Base-by-base conservation (phyloP, 2,888 invertebrate genomes). In the Andrena fulva region DNA sequence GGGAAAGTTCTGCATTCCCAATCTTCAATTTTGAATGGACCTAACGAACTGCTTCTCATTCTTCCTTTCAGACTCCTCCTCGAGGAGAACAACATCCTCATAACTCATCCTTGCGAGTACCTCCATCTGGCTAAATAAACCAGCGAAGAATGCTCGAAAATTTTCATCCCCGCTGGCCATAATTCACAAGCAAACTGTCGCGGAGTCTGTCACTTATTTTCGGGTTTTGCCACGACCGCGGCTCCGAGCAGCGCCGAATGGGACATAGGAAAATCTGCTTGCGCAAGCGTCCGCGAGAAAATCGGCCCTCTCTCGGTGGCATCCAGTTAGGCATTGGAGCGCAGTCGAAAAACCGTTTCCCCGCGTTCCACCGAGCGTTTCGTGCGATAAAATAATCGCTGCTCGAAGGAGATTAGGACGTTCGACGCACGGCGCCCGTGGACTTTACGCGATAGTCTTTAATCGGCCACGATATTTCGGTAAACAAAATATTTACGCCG, bases 401-500 rank as follows among this genome's bases (percentile, higher is more conserved):
- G 66, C 8, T 16, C 33, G 29, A 62, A 73, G 54, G n/a, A 63
- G 83, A 83, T 80, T 80, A 76, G 76, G 66, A 16, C 73, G 64
- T 48, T 79, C 69, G 75, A 84, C 72, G 75, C 70, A 62, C 80
- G 74, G 83, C 83, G 85, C 77, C 77, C 83, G 64, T 83, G 87
- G 84, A 89, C 89, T 87, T 84, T 88, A 80, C 75, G 72, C 86
- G 87, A 83, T 73, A 77, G 66, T 74, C 73, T 75, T 83, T 85
- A 84, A 83, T 82, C 80, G 72, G 48, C 75, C 35, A 35, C 77
- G 69, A 24, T 71, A 63, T 69, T 75, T 71, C 52, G 50, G 69
- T 72, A 77, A 83, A 83, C 77, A 83, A 79, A 80, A 77, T 79
- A 84, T 77, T 77, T 73, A 81, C 77, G 69, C 29, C 20, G 27